phyloP scores from a whole-genome alignment of 2,113 vertebrate species.

The Crocuta crocuta region DNA sequence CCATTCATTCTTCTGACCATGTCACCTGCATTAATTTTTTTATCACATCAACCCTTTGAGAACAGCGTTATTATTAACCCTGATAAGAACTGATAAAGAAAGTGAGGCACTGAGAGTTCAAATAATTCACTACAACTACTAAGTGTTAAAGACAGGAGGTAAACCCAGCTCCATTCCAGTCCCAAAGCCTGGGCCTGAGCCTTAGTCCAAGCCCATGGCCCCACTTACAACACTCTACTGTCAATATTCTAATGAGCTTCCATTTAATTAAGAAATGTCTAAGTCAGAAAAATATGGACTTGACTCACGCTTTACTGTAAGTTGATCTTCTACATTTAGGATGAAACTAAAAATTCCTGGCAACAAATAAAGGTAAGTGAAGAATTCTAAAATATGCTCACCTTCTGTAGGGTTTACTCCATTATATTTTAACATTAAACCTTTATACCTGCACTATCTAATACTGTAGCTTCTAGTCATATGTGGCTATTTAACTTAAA shows the following conservation, averaged over 20 bases:
- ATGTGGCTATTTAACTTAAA: constrained; percentile 16
- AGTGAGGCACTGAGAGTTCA: neutral
- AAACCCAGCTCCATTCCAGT: neutral
- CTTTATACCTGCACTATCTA: neutral
- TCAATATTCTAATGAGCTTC: neutral
- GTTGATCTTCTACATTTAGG: neutral
- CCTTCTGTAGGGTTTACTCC: neutral
- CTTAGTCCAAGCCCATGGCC: neutral
- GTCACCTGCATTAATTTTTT: neutral
- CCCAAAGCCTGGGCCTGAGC: neutral
- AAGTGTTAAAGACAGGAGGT: neutral
- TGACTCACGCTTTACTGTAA: neutral
- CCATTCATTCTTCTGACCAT: neutral
- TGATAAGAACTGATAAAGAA: neutral
- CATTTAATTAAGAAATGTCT: constrained; percentile 6
- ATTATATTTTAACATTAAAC: neutral
- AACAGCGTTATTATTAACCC: neutral
- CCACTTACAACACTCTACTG: neutral
- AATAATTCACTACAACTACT: neutral
- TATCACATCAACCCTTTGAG: neutral
- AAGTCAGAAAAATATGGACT: neutral
- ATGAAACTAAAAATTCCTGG: neutral
- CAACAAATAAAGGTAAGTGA: neutral
- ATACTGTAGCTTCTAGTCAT: neutral
- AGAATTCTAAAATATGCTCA: constrained; percentile 38